Base-by-base conservation (phyloP, 2,797 vertebrate genomes). In the Malurus splendens region DNA sequence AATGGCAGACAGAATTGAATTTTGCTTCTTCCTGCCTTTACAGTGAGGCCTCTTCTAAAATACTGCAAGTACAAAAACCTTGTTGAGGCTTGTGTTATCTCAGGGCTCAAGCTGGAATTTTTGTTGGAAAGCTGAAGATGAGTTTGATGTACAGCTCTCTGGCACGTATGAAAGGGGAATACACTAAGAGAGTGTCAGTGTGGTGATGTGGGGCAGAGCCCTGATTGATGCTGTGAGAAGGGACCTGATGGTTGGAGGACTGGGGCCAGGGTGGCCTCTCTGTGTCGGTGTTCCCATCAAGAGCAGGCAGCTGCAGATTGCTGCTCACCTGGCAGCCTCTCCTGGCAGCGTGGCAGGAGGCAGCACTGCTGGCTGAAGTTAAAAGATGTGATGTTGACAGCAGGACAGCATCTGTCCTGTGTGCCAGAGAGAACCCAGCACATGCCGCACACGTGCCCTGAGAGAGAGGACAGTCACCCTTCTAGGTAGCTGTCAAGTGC, bases 141-240 rank as follows among this genome's bases (percentile, higher is more conserved):
- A 33, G 22, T 19, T 6, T 14, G 30, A 30, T 8, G 5, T 24
- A 17, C 32, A 54, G 61, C 42, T 60, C 24, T 44, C 30, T 18
- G 55, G 7, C 30, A 9, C 0, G 0, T 19, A 12, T 20, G 27
- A 22, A 67, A 65, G 39, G 42, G 61, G 50, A 86, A 12, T 33
- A 14, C 4, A 14, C 36, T 22, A 22, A 33, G 30, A 39, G 0
- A 0, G 24, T 61, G 42, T 65, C 9, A 2, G 5, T 13, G 14
- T 54, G 70, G 30, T 60, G 27, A 4, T 52, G 18, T 16, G 28
- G 23, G 24, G 27, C 28, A 62, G 62, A 66, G 32, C 45, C 16
- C 50, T 47, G 14, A 18, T 13, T 66, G 64, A 18, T 78, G 57
- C 12, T 0, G 0, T 70, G 74, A 44, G 62, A 68, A 68, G 7